A percentile compares a stretch with the other conserved stretches of the same genome.
These are phyloP conservation scores for Esox lucius DNA, from an alignment of 2,797 vertebrate genomes.

Conservation along the genomic window DNA sequence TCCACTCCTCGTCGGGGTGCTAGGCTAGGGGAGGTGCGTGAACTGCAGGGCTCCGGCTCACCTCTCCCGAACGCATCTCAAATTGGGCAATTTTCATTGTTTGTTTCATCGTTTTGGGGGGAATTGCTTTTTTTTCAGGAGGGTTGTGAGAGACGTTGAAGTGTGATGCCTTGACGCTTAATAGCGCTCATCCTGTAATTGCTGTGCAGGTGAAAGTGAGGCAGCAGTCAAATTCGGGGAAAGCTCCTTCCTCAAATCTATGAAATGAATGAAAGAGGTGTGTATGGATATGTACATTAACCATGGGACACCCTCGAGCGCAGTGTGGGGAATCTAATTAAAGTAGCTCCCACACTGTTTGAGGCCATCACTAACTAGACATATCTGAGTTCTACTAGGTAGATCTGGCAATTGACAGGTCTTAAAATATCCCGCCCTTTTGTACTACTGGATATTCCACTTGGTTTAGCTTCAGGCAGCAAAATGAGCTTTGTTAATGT, in stretches of 20 bases:
- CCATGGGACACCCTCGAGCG: conserved; percentile 8
- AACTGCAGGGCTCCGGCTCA: conserved; percentile 55
- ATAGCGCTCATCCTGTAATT: conserved; percentile 53
- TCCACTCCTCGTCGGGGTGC: conserved; percentile 47
- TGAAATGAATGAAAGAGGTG: conserved; percentile 38
- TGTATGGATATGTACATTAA: conserved; percentile 34
- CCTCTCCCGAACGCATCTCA: conserved; percentile 60
- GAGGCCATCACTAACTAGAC: conserved; percentile 61
- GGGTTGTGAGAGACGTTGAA: conserved; percentile 39
- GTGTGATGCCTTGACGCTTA: conserved; percentile 39
- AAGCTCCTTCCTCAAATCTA: conserved; percentile 47
- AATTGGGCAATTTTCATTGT: conserved; percentile 50
- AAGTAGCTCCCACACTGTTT: conserved; percentile 59
- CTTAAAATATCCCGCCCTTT: conserved; percentile 51
- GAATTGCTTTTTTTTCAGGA: conserved; percentile 33
- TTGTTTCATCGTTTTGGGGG: conserved; percentile 24
- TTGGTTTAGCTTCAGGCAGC: conserved; percentile 48
- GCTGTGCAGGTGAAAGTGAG: conserved; percentile 38
- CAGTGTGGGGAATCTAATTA: conserved; percentile 66
- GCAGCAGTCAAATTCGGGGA: conserved; percentile 31
- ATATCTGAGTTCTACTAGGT: conserved; percentile 46
- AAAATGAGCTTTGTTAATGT: conserved; percentile 26
- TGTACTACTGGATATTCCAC: conserved; percentile 52
- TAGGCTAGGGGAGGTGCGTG: conserved; percentile 43
- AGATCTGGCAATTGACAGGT: conserved; percentile 58